These are phyloP conservation scores for Danio rerio DNA, from an alignment of 2,113 vertebrate species.

Conservation along the genomic window GRCz12tu NC_133183.1:17576001-17576500, in stretches of 20 bases:
- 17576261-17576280: conserved; percentile 29
- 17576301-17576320: background rate
- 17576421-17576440: no score
- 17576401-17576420: no score
- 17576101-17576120: conserved; percentile 37
- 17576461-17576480: no score
- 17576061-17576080: conserved; percentile 12
- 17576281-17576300: conserved; percentile 25
- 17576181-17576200: conserved; percentile 47
- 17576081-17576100: background rate
- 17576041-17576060: conserved; percentile 48
- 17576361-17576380: background rate
- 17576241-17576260: conserved; percentile 40
- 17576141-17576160: conserved; percentile 43
- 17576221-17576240: conserved; percentile 32
- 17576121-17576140: conserved; percentile 43
- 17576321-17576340: conserved; percentile 1
- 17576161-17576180: conserved; percentile 49
- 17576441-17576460: no score
- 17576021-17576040: conserved; percentile 46
- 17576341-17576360: background rate
- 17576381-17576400: no score
- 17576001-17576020: conserved; percentile 66
- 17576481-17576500: no score
- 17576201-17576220: conserved; percentile 48